Percentiles rank a stretch among this genome's conserved stretches.
These are phyloP conservation scores for Hydropotes inermis DNA, from an alignment of 2,113 vertebrate genomes.

Conservation along the genomic window DNA sequence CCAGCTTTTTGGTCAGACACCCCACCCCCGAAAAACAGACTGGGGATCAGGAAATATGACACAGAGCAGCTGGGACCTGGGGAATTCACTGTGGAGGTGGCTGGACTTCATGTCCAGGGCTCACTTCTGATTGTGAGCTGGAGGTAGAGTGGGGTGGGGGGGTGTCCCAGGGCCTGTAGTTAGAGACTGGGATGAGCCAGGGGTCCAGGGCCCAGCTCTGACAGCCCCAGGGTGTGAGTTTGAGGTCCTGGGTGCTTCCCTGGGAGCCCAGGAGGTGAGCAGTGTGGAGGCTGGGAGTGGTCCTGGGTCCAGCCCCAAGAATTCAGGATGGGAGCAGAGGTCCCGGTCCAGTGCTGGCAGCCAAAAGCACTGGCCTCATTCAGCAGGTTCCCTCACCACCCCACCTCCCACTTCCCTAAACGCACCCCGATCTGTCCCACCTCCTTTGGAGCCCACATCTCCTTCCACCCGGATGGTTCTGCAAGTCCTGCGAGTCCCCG, in stretches of 20 bases:
- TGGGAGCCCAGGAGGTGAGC: background rate
- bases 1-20: too few species aligned
- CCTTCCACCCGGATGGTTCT: accelerated
- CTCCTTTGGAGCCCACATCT: background rate
- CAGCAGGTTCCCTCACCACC: background rate
- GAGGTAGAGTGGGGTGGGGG: accelerated
- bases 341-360: background rate
- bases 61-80: background rate
- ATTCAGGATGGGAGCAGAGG: background rate
- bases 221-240: background rate
- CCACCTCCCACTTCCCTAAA: accelerated
- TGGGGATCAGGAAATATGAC: background rate
- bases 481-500: accelerated
- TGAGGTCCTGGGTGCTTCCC: background rate
- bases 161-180: too few species aligned
- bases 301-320: background rate
- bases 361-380: too few species aligned
- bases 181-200: background rate
- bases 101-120: background rate
- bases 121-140: too few species aligned
- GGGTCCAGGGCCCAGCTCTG: background rate
- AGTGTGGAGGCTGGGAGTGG: too few species aligned
- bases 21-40: background rate
- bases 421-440: accelerated
- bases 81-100: background rate